Base-by-base conservation (phyloP, 2,888 invertebrate genomes). In the Lissonota sp. region DNA sequence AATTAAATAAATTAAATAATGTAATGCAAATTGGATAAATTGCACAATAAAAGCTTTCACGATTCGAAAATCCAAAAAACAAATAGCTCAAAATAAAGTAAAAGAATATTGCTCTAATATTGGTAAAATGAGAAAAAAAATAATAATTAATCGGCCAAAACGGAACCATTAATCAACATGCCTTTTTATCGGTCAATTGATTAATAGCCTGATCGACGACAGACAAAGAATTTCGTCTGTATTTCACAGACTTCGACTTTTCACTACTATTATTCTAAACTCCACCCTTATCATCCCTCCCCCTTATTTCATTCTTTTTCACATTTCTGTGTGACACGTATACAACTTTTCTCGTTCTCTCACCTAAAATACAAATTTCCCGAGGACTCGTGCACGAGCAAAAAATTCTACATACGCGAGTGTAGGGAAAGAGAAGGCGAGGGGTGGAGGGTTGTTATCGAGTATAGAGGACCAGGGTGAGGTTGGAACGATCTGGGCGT, bases 401-500 rank as follows among this genome's bases (percentile, higher is more conserved):
- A 26, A 26, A 26, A 26, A 1, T 1, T 26, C 1, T 26, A 3
- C 3, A 53, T 53, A 49, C 14, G 53, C 62, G n/a, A n/a, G n/a
- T n/a, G n/a, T n/a, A n/a, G n/a, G n/a, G n/a, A n/a, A n/a, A n/a
- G n/a, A 16, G 51, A 14, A 26, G 37, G 71, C 49, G 57, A 16
- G 64, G 66, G 55, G 57, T 53, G 70, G 62, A 70, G 73, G 78
- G 79, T 72, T 82, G 85, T 84, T 87, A 88, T 88, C 87, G 87
- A 89, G 87, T 89, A 85, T 84, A 82, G 12, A 75, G 71, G 53
- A 12, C n/a, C 76, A 44, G 80, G 88, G 88, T 89, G 72, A 87
- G 86, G 90, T 87, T 87, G 87, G 84, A 87, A 86, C 67, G 84
- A 87, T 86, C 75, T 81, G 58, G 84, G 80, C 80, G 84, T 79